These are phyloP conservation scores for Brachyopa scutellaris DNA, from an alignment of 2,888 invertebrate genomes.

Conservation along the genomic window DNA sequence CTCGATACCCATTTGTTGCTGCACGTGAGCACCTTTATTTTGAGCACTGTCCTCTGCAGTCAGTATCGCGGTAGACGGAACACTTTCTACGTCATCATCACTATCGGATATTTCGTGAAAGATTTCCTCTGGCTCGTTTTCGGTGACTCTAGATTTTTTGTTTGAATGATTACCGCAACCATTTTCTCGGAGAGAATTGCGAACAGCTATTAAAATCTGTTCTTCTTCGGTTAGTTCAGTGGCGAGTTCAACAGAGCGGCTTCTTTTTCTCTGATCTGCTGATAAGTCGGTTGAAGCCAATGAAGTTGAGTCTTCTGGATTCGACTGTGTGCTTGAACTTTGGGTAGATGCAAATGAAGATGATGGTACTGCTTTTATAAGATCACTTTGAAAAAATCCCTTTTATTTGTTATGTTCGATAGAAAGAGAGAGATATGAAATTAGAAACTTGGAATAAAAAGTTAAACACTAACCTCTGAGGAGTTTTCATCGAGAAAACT, in stretches of 20 bases:
- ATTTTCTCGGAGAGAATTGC: constrained; percentile 81
- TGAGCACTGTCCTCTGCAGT: background rate
- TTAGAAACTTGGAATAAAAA: background rate
- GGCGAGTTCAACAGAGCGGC: constrained; percentile 18
- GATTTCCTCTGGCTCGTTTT: constrained; percentile 9
- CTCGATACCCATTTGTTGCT: background rate
- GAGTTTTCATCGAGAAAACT: constrained; percentile 50
- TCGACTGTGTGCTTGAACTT: background rate
- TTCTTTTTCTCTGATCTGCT: constrained; percentile 40
- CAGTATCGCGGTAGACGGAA: constrained; percentile 16
- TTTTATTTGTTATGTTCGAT: too few relatives aligned
- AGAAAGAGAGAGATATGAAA: background rate
- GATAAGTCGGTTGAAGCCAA: background rate
- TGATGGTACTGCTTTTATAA: too few relatives aligned
- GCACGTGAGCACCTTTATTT: background rate
- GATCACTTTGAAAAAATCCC: constrained; percentile 53
- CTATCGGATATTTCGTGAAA: constrained; percentile 67
- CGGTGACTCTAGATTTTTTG: constrained; percentile 33
- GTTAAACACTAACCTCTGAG: constrained; percentile 39
- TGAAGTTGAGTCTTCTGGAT: constrained; percentile 39
- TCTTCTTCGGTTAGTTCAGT: constrained; percentile 80
- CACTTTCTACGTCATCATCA: constrained; percentile 59
- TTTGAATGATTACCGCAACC: constrained; percentile 62
- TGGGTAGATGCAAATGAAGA: background rate
- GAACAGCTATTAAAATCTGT: constrained; percentile 80